Base-by-base conservation (phyloP, 2,888 invertebrate genomes). In the Lathronympha strigana region DNA sequence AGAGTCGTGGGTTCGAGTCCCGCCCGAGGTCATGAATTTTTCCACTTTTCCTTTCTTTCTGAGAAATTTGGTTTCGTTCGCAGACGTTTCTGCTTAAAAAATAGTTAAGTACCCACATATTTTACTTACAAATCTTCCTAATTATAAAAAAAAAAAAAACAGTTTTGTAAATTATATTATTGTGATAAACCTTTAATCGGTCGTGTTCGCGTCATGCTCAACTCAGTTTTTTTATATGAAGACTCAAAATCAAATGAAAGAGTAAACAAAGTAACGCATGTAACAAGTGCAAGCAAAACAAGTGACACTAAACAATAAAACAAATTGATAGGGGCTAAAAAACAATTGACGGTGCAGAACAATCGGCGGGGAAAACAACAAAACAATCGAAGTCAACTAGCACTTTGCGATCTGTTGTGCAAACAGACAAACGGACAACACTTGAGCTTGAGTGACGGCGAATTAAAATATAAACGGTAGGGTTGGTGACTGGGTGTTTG, bases 391-490 rank as follows among this genome's bases (percentile, higher is more conserved):
- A 47, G 50, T 51, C 57, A 60, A 25, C 54, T 50, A 66, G 63
- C 61, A 69, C 68, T 68, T 67, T 66, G 69, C 72, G 67, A 84
- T 85, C 82, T 85, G 84, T 80, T 81, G 80, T 80, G 74, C 75
- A 78, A 57, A 63, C 63, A 51, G 81, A 85, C 80, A 84, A 81
- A 84, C 82, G 38, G 40, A 61, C 53, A 80, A 77, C 82, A 81
- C 73, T 79, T 76, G 73, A 72, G 63, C 73, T 61, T 69, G 64
- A 55, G 60, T 70, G 71, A 70, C 70, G 72, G 72, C 66, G 76
- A 73, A 75, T 75, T 74, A 77, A 77, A 79, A 76, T 66, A 67
- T 21, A 45, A 15, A 51, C 63, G 51, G 17, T 63, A 57, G 62
- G 53, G 62, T 47, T 60, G 68, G 31, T 28, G 33, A 51, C 21